Percentiles rank a stretch among this genome's conserved stretches.
Evolutionary conservation across 1,140 invertebrate genomes (phyloP).

Genomic region (Zophobas atratus): DNA sequence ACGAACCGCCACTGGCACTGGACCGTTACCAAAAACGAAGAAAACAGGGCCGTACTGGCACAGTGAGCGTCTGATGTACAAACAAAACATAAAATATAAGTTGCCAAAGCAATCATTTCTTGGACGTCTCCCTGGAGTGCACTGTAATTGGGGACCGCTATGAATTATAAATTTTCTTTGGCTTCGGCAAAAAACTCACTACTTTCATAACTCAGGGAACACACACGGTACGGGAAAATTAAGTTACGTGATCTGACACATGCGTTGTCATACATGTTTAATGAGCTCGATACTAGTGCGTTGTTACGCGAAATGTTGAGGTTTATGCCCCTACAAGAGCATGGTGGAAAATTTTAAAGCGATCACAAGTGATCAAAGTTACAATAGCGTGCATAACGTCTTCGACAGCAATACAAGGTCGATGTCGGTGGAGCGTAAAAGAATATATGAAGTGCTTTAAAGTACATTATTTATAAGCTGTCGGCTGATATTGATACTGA

Average conservation of each 20-base stretch:
- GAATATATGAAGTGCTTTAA: no score
- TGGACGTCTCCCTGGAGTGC: background rate
- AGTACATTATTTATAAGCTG: no score
- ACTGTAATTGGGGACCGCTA: slow-evolving; percentile 29
- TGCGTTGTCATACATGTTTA: slow-evolving; percentile 20
- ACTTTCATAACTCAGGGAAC: slow-evolving; percentile 22
- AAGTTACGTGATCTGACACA: slow-evolving; percentile 34
- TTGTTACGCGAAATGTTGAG: background rate
- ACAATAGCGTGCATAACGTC: no score
- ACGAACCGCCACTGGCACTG: background rate
- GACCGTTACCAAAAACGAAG: slow-evolving; percentile 1
- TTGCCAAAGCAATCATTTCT: slow-evolving; percentile 33
- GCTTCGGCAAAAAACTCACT: background rate
- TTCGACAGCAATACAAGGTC: no score
- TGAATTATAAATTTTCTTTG: slow-evolving; percentile 34
- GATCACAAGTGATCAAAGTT: no score
- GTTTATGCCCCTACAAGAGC: background rate
- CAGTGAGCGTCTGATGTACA: background rate
- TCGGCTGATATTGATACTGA: no score
- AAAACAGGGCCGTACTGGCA: slow-evolving; percentile 17
- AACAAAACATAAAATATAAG: slow-evolving; percentile 25
- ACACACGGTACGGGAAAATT: slow-evolving; percentile 20
- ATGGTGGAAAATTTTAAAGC: no score
- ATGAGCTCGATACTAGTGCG: slow-evolving; percentile 7
- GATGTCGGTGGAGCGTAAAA: no score